These are phyloP conservation scores for Philypnodon macrostomus DNA, from an alignment of 2,797 vertebrate genomes.

Conservation along the genomic window DNA sequence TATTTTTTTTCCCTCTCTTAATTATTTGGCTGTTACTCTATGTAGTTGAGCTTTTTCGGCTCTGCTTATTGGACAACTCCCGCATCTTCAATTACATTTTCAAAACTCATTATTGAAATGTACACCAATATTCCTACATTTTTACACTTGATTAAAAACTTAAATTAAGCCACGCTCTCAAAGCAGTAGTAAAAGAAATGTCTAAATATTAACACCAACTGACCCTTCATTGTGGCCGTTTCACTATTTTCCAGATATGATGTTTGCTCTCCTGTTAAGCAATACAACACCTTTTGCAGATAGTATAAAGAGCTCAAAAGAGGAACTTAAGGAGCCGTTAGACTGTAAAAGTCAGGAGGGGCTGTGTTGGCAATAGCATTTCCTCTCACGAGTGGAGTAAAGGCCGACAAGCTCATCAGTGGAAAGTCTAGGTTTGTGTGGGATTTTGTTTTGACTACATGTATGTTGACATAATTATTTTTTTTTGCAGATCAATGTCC, in stretches of 20 bases:
- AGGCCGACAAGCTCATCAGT: slow-evolving; percentile 3
- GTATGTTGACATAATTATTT: background rate
- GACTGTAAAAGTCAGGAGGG: slow-evolving; percentile 54
- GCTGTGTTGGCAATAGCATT: slow-evolving; percentile 38
- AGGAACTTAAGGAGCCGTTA: slow-evolving; percentile 64
- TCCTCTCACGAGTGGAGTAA: slow-evolving; percentile 18
- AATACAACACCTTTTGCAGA: slow-evolving; percentile 23
- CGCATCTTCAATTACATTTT: too few species aligned
- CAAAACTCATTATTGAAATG: too few species aligned
- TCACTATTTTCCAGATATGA: slow-evolving; percentile 4
- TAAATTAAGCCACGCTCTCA: background rate
- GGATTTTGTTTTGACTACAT: background rate
- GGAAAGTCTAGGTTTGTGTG: slow-evolving; percentile 1
- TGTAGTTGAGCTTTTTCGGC: too few species aligned
- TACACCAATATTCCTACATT: too few species aligned
- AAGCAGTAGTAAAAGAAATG: slow-evolving; percentile 3
- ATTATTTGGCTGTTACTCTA: too few species aligned
- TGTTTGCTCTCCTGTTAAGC: slow-evolving; percentile 29
- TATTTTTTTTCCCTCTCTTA: slow-evolving; percentile 9
- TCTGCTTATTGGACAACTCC: too few species aligned
- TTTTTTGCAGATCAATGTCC: slow-evolving; percentile 85
- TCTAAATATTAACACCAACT: slow-evolving; percentile 5
- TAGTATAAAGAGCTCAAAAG: slow-evolving; percentile 47
- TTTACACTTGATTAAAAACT: too few species aligned
- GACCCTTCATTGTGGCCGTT: slow-evolving; percentile 1